Percentiles rank a stretch among this genome's conserved stretches.
Conservation (phyloP, 2,797 vertebrate genomes). For the Limosa lapponica region DNA sequence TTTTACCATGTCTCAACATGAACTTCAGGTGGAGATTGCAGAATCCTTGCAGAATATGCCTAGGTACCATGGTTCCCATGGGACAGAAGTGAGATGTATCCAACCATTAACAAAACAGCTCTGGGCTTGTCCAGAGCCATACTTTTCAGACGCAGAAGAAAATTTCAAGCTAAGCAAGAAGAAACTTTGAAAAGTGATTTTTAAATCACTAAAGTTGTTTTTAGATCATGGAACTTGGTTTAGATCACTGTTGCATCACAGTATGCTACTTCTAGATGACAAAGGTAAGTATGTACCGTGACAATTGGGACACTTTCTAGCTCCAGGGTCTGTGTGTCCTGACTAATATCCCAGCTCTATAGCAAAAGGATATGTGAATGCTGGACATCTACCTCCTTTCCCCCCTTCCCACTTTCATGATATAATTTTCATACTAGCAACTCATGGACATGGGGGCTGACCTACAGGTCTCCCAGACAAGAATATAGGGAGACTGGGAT, state of each 20-base stretch:
- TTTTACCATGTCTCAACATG: not conserved
- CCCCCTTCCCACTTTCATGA: not conserved
- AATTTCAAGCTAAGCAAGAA: not conserved
- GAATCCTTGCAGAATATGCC: not conserved
- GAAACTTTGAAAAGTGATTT: not conserved
- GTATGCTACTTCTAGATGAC: not conserved
- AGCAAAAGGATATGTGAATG: not conserved
- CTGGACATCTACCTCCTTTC: not conserved
- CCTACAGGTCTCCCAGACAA: not conserved
- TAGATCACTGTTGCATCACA: not conserved
- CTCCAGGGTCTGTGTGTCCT: not conserved
- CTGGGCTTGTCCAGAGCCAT: not conserved
- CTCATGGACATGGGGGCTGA: rapidly evolving
- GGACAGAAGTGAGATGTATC: not conserved
- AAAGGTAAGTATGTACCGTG: not conserved
- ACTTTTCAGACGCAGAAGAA: not conserved
- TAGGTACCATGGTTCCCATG: not conserved
- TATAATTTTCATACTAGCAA: not conserved
- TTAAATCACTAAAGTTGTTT: rapidly evolving
- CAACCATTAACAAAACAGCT: not conserved
- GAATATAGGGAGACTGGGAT: not conserved
- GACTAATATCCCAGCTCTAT: not conserved
- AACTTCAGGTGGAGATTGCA: not conserved
- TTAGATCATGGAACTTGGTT: not conserved
- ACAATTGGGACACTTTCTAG: not conserved